phyloP scores from a whole-genome alignment of 1,140 invertebrate species.

The Oryctes rhinoceros region DNA sequence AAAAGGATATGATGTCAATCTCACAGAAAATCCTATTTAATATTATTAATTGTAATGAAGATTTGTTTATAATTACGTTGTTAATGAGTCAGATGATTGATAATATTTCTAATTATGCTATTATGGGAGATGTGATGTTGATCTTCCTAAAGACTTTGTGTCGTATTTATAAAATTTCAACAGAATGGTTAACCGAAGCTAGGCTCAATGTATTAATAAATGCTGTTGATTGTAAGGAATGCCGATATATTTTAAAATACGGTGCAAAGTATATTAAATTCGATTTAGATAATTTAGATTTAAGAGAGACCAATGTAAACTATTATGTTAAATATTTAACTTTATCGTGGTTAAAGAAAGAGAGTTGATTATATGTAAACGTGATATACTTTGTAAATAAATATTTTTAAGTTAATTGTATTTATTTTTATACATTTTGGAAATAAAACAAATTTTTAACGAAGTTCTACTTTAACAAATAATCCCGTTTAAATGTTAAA shows the following conservation, averaged over 20 bases:
- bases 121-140: background rate
- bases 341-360: background rate
- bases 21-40: background rate
- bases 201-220: background rate
- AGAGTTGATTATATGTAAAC: background rate
- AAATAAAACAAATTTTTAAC: too few relatives aligned
- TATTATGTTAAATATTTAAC: slow-evolving; percentile 26
- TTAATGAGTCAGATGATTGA: slow-evolving; percentile 30
- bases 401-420: background rate
- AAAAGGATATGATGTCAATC: background rate
- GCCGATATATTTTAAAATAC: slow-evolving; percentile 33
- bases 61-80: slow-evolving; percentile 1
- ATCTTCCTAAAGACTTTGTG: slow-evolving; percentile 15
- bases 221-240: slow-evolving; percentile 24
- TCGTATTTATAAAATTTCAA: background rate
- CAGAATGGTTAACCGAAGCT: slow-evolving; percentile 15
- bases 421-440: too few relatives aligned
- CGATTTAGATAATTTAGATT: slow-evolving; percentile 28
- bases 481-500: too few relatives aligned
- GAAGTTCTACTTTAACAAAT: too few relatives aligned
- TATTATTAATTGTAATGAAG: slow-evolving; percentile 17
- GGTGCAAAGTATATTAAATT: slow-evolving; percentile 27
- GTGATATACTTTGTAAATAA: background rate
- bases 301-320: background rate
- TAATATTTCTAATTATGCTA: background rate